A percentile compares a stretch with the other conserved stretches of the same genome.
Evolutionary conservation across 2,797 vertebrate genomes (phyloP).

Genomic region (Euphonia xanthogaster): DNA sequence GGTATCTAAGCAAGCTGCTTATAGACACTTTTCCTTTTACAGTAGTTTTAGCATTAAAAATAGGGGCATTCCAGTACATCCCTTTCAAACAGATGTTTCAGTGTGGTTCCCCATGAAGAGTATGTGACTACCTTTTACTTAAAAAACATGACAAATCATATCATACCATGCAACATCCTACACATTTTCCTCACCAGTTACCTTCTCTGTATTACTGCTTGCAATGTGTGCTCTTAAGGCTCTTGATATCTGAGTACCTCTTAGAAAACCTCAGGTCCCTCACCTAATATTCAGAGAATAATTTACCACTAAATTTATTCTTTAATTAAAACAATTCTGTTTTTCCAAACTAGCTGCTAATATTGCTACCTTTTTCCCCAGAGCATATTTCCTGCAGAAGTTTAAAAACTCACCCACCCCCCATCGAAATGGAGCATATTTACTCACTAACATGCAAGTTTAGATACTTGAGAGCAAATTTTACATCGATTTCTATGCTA

Average conservation of each 20-base stretch:
- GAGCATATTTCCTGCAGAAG: neutral
- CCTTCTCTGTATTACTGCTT: neutral
- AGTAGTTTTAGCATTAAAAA: neutral
- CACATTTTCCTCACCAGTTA: neutral
- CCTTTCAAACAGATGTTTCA: neutral
- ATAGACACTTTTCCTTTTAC: neutral
- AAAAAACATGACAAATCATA: neutral
- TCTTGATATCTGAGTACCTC: neutral
- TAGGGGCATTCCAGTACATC: neutral
- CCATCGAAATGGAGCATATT: neutral
- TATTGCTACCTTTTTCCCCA: neutral
- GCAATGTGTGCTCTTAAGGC: neutral
- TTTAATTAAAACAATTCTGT: neutral
- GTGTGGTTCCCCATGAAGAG: neutral
- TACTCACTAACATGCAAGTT: neutral
- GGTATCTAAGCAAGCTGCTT: neutral
- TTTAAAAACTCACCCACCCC: neutral
- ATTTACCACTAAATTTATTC: neutral
- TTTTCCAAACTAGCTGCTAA: neutral
- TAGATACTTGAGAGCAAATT: neutral
- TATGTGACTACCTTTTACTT: neutral
- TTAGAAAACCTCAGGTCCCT: neutral
- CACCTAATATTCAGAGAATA: neutral
- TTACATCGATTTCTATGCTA: neutral
- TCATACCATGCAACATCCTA: neutral